phyloP scores from a whole-genome alignment of 2,888 invertebrate species.

The Abrostola tripartita region DNA sequence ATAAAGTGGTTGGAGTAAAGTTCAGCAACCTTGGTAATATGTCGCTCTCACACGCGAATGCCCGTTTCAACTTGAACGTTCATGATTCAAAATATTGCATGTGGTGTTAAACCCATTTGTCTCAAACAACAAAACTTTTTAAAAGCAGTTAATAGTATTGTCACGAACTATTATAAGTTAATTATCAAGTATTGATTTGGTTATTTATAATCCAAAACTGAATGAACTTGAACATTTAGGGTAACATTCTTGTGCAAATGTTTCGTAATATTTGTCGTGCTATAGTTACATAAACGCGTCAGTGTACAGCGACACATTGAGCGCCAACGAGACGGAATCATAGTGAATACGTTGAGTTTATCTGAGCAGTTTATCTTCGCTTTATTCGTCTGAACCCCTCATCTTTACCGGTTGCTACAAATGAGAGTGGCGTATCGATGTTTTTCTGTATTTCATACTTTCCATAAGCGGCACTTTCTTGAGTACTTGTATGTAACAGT shows the following conservation, averaged over 20 bases:
- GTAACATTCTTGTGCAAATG: conserved; percentile 27
- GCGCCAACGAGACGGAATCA: conserved; percentile 56
- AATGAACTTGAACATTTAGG: neutral
- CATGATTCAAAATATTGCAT: conserved; percentile 10
- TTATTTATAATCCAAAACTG: too few relatives aligned
- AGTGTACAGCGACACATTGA: conserved; percentile 49
- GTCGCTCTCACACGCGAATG: conserved; percentile 21
- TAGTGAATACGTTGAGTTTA: conserved; percentile 57
- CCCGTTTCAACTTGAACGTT: conserved; percentile 18
- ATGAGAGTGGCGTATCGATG: conserved; percentile 52
- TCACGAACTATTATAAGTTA: too few relatives aligned
- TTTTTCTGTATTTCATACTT: conserved; percentile 31
- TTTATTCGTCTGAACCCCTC: conserved; percentile 59
- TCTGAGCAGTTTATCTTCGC: conserved; percentile 58
- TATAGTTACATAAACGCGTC: conserved; percentile 46
- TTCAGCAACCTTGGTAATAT: conserved; percentile 37
- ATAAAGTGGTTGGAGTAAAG: conserved; percentile 27
- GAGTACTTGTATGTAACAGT: too few relatives aligned
- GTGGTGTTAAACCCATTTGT: neutral
- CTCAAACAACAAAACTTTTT: too few relatives aligned
- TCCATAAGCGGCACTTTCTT: conserved; percentile 6
- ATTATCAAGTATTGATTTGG: too few relatives aligned
- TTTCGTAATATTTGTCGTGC: conserved; percentile 34
- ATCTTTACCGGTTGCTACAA: conserved; percentile 59
- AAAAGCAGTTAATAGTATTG: too few relatives aligned